These are phyloP conservation scores for Chamaetylas fuelleborni DNA, from an alignment of 2,113 vertebrate species.

Conservation along the genomic window DNA sequence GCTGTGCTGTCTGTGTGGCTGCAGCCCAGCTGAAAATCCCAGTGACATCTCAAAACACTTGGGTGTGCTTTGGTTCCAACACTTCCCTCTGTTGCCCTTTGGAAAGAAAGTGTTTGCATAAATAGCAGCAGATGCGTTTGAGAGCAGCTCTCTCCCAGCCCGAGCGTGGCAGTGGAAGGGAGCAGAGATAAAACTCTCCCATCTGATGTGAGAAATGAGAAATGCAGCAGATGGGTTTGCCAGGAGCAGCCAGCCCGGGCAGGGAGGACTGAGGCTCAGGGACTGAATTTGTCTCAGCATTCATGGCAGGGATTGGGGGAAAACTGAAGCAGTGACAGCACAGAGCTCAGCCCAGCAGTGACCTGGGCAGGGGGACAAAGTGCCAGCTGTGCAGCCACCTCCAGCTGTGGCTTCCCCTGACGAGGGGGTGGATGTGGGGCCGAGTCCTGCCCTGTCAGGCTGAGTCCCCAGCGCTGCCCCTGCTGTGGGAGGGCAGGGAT, in stretches of 20 bases:
- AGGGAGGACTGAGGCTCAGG: not conserved
- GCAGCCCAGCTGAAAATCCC: not conserved
- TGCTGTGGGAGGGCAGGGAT: rapidly evolving
- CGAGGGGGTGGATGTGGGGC: rapidly evolving
- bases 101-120: not conserved
- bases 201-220: not conserved
- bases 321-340: rapidly evolving
- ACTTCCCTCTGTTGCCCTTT: not conserved
- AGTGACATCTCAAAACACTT: rapidly evolving
- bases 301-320: rapidly evolving
- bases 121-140: not conserved
- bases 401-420: not conserved
- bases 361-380: not conserved
- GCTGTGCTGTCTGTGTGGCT: rapidly evolving
- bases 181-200: not conserved
- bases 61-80: not conserved
- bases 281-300: rapidly evolving
- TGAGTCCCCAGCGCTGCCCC: rapidly evolving
- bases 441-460: not conserved
- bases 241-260: not conserved
- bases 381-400: not conserved
- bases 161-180: not conserved
- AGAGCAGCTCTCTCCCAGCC: not conserved
- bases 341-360: not conserved
- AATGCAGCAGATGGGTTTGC: not conserved